phyloP scores from a whole-genome alignment of 2,113 vertebrate species.

The Lophius piscatorius region DNA sequence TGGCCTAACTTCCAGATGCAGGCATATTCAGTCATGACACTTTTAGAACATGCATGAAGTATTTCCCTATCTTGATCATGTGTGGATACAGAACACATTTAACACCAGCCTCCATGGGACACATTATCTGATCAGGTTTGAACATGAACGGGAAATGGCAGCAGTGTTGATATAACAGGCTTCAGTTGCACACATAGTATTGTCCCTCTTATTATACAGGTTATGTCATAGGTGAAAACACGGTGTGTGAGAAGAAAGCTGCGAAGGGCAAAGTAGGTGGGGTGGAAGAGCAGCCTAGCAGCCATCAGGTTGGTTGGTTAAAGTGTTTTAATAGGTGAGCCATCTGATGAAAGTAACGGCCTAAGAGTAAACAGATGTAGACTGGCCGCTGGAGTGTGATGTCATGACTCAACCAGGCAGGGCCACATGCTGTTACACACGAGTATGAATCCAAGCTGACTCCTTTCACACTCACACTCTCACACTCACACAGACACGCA shows the following conservation, averaged over 20 bases:
- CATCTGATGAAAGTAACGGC: constrained; percentile 26
- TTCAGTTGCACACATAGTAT: background rate
- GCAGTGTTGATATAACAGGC: background rate
- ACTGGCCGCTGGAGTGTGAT: constrained; percentile 38
- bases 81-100: no score
- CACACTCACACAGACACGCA: constrained; percentile 18
- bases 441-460: constrained; percentile 1
- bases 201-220: background rate
- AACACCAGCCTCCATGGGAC: no score
- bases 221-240: background rate
- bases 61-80: no score
- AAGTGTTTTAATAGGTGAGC: constrained; percentile 24
- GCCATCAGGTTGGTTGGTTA: background rate
- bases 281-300: constrained; percentile 18
- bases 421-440: constrained; percentile 39
- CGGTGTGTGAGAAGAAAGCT: background rate
- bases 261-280: background rate
- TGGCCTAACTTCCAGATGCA: no score
- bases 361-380: constrained; percentile 54
- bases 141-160: background rate
- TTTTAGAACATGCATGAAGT: no score
- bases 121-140: no score
- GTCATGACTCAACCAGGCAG: constrained; percentile 47
- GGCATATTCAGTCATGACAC: no score
- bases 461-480: constrained; percentile 10